These are phyloP conservation scores for Sternotherus odoratus DNA, from an alignment of 2,797 vertebrate species.

Conservation along the genomic window DNA sequence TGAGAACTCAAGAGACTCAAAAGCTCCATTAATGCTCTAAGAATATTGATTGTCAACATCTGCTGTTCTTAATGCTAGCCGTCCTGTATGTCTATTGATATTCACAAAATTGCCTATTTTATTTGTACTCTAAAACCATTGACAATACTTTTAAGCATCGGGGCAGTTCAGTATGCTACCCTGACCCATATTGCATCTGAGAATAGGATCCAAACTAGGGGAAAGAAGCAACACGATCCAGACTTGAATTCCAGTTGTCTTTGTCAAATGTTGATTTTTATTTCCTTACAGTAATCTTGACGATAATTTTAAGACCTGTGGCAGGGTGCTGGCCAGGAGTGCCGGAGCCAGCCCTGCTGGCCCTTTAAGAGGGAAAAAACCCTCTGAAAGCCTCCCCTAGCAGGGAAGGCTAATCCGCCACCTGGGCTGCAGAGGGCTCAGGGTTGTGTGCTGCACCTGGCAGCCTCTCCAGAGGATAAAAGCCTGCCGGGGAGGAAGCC, in stretches of 20 bases:
- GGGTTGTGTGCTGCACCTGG: too few species aligned
- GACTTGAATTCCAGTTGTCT: neutral
- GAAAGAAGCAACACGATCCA: neutral
- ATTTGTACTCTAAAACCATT: neutral
- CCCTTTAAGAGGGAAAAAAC: too few species aligned
- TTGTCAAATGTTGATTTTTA: neutral
- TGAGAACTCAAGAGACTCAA: slow-evolving; percentile 45
- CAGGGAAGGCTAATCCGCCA: too few species aligned
- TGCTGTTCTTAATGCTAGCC: slow-evolving; percentile 24
- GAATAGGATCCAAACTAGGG: neutral
- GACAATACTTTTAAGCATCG: slow-evolving; percentile 18
- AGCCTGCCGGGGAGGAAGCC: too few species aligned
- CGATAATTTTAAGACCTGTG: neutral
- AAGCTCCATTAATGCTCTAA: slow-evolving; percentile 31
- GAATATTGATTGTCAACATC: slow-evolving; percentile 54
- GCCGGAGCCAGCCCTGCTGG: too few species aligned
- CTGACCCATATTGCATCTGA: neutral
- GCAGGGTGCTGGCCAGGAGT: too few species aligned
- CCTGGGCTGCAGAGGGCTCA: too few species aligned
- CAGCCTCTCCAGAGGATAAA: too few species aligned
- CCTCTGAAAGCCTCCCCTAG: too few species aligned
- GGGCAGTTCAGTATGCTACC: neutral
- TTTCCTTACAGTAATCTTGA: neutral
- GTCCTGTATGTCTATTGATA: neutral
- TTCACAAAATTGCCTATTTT: neutral